These are phyloP conservation scores for Drosophila tripunctata DNA, from an alignment of 2,888 invertebrate genomes.

Conservation along the genomic window DNA sequence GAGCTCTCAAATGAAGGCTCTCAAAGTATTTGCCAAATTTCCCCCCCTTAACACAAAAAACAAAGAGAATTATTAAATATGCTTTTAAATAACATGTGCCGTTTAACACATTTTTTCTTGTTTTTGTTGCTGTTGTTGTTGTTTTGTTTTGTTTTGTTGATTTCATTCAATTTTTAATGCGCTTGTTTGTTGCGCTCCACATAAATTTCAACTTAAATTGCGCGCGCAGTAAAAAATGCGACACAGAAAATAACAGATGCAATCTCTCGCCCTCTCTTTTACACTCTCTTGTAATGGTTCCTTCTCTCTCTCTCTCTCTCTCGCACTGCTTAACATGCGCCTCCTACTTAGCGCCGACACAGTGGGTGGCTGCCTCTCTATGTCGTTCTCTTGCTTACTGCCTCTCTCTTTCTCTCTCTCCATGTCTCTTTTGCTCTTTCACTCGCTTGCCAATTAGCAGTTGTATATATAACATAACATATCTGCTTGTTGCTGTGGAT, in stretches of 20 bases:
- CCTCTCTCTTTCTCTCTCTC: conserved; percentile 10
- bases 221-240: conserved; percentile 73
- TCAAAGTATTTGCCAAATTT: conserved; percentile 9
- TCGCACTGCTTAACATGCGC: conserved; percentile 38
- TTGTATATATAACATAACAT: conserved; percentile 7
- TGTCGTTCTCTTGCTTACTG: not conserved
- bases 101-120: conserved; percentile 82
- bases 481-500: conserved; percentile 1
- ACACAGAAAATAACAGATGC: conserved; percentile 21
- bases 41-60: not conserved
- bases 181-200: conserved; percentile 38
- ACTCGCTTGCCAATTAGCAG: conserved; percentile 68
- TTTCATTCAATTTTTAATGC: conserved; percentile 52
- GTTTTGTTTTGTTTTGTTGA: conserved; percentile 10
- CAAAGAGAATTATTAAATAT: conserved; percentile 66
- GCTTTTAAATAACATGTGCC: conserved; percentile 75
- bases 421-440: conserved; percentile 2
- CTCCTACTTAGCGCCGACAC: conserved; percentile 70
- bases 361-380: conserved; percentile 64
- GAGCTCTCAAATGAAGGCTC: conserved; percentile 37
- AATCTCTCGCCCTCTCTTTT: conserved; percentile 5
- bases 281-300: not conserved
- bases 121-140: conserved; percentile 31
- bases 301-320: not conserved
- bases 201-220: conserved; percentile 80